phyloP scores from a whole-genome alignment of 2,888 invertebrate genomes.

The Agrochola macilenta region DNA sequence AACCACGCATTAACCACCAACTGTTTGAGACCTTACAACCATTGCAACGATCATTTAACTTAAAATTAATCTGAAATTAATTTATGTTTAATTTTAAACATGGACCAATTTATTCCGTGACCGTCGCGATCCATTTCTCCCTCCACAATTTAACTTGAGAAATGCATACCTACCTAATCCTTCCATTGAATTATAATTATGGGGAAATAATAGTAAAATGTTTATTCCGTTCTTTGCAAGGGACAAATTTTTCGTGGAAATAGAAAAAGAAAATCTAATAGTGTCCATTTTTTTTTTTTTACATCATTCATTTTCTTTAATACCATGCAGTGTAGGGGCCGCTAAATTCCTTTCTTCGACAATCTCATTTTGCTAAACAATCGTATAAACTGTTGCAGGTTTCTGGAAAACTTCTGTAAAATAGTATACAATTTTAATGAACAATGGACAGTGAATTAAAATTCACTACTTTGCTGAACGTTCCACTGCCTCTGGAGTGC shows the following conservation, averaged over 20 bases:
- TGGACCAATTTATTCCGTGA: background rate
- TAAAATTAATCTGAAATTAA: background rate
- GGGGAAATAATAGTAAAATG: background rate
- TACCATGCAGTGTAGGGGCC: too few relatives aligned
- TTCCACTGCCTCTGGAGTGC: conserved; percentile 10
- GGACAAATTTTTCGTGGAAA: background rate
- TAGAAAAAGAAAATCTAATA: background rate
- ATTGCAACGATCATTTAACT: background rate
- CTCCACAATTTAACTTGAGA: background rate
- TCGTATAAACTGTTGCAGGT: background rate
- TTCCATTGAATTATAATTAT: too few relatives aligned
- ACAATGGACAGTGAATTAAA: conserved; percentile 16
- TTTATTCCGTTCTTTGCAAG: background rate
- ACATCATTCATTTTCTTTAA: background rate
- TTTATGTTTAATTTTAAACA: conserved; percentile 13
- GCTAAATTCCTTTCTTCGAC: background rate
- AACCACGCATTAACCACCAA: background rate
- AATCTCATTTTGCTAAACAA: background rate
- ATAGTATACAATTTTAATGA: conserved; percentile 22
- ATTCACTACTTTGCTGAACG: conserved; percentile 3
- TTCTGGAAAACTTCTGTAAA: background rate
- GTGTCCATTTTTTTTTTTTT: too few relatives aligned
- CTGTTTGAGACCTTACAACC: background rate
- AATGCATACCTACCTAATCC: too few relatives aligned
- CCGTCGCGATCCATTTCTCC: background rate